Evolutionary conservation across 37 sponge, comb jelly and placozoan species (phyloP).

Genomic region (Chondrosia reniformis): DNA sequence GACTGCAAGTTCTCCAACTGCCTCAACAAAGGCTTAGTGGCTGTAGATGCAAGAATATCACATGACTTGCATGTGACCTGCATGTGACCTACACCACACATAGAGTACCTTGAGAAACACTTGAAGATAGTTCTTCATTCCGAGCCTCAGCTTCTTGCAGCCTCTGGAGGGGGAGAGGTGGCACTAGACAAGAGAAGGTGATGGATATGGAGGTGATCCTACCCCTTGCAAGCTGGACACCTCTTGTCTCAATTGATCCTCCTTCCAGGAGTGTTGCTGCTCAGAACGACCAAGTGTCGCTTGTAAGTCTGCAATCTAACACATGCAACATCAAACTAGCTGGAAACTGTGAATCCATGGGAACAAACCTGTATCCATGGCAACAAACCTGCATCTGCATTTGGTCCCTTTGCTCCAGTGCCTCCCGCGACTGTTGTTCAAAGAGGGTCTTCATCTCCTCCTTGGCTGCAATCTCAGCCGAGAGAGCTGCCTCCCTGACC

Average conservation of each 20-base stretch:
- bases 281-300: conserved; percentile 65
- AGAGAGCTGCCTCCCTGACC: conserved; percentile 67
- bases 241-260: conserved; percentile 82
- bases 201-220: neutral
- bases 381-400: conserved; percentile 66
- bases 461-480: conserved; percentile 61
- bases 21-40: conserved; percentile 82
- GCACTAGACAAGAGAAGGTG: neutral
- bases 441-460: conserved; percentile 58
- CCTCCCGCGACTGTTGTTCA: conserved; percentile 46
- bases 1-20: conserved; percentile 83
- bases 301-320: conserved; percentile 78
- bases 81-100: neutral
- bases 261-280: conserved; percentile 84
- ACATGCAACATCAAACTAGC: too few species aligned
- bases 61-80: too few species aligned
- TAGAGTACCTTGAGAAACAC: conserved; percentile 72
- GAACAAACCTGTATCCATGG: neutral
- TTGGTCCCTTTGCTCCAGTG: conserved; percentile 56
- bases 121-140: conserved; percentile 82
- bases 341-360: neutral
- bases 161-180: conserved; percentile 35
- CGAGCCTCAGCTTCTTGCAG: conserved; percentile 86
- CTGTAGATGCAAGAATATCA: conserved; percentile 27
- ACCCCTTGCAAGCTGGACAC: conserved; percentile 36